Evolutionary conservation across 1,140 invertebrate species (phyloP), one percentile per base, ranked within the genome.

Genomic region (Gonioctena quinquepunctata): DNA sequence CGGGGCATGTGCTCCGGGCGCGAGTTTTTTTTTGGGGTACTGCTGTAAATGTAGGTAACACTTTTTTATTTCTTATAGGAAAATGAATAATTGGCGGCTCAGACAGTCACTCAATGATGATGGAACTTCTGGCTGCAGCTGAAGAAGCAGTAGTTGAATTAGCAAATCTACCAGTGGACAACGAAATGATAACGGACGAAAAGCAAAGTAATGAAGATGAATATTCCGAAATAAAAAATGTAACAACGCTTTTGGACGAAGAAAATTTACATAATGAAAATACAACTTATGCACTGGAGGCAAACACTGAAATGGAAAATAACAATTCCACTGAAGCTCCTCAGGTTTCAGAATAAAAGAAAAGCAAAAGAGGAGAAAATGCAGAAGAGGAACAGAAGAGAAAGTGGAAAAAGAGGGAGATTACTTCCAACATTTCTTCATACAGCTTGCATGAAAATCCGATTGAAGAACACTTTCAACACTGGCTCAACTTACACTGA

Each of bases 31-130:
- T n/a, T n/a, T n/a, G n/a, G n/a, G n/a, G n/a, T n/a, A n/a, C n/a
- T n/a, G n/a, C n/a, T n/a, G 75, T 85, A 52, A 84, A 85, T 73
- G 80, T 78, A 49, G 83, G 85, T 1, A 68, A 72, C 68, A 48
- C 68, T 56, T 66, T 33, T 57, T 16, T 54, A 54, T 54, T 54
- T 54, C 50, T 54, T 16, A 54, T 54, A 21, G 50, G 18, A 5
- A 54, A 54, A 54, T 54, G 50, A 54, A 54, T 54, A 21, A 54
- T 18, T 54, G 50, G 18, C 50, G 50, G 18, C 50, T 54, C 50
- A 54, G 50, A 54, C 18, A 54, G 50, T 18, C 50, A 54, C 50
- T 54, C 18, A 54, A 21, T 54, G 18, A 54, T 54, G 18, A 54
- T 54, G 50, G n/a, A 54, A 54, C 50, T 54, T 54, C 50, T 54